phyloP scores from a whole-genome alignment of 1,140 invertebrate species.

The Belonocnema kinseyi region DNA sequence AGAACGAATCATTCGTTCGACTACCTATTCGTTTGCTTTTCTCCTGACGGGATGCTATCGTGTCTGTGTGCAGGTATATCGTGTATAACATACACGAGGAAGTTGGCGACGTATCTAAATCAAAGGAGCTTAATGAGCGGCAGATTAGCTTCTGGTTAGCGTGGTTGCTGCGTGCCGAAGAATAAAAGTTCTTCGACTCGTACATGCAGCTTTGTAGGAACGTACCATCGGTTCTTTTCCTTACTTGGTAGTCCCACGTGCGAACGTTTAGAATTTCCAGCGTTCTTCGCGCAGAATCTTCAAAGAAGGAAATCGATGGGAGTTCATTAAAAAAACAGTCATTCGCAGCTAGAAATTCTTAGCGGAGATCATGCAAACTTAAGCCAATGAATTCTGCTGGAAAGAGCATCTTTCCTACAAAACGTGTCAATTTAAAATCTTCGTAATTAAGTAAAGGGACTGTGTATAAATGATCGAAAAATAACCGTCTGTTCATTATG shows the following conservation, averaged over 20 bases:
- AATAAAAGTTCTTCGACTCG: no score
- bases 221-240: background rate
- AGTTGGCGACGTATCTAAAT: slow-evolving; percentile 37
- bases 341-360: no score
- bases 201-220: no score
- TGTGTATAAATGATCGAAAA: no score
- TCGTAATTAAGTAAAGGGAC: no score
- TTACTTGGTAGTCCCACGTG: background rate
- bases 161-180: background rate
- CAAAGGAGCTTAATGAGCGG: slow-evolving; percentile 50
- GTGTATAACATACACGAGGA: slow-evolving; percentile 35
- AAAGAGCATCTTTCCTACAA: no score
- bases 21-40: slow-evolving; percentile 11
- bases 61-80: background rate
- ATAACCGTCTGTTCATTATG: no score
- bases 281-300: background rate
- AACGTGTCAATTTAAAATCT: no score
- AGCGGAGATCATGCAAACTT: no score
- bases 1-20: slow-evolving; percentile 2
- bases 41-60: slow-evolving; percentile 7
- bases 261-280: slow-evolving; percentile 5
- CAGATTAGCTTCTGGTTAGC: slow-evolving; percentile 46
- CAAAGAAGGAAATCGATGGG: slow-evolving; percentile 15
- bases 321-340: no score
- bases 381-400: no score